Evolutionary conservation across 2,888 invertebrate species (phyloP).

Genomic region (Drosophila infuscata): DNA sequence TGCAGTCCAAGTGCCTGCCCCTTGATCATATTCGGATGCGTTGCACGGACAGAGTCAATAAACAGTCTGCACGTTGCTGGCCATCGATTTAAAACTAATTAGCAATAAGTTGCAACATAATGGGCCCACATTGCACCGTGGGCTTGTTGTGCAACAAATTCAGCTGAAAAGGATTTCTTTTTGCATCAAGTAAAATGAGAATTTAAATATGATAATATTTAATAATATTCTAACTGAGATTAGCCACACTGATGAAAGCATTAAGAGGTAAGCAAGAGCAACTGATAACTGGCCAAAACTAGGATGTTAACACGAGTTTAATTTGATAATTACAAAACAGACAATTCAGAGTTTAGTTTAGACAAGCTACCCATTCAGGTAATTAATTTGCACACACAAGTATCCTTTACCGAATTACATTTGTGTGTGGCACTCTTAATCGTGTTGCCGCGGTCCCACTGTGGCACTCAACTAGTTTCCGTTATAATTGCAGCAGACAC

Average conservation of each 20-base stretch:
- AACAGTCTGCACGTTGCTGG: conserved; percentile 50
- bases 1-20: background rate
- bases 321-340: background rate
- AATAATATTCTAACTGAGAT: background rate
- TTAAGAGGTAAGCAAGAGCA: background rate
- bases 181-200: background rate
- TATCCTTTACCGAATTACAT: background rate
- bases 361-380: background rate
- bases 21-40: background rate
- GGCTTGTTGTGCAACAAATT: background rate
- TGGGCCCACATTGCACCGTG: conserved; percentile 45
- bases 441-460: conserved; percentile 50
- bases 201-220: background rate
- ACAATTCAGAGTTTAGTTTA: background rate
- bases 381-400: conserved; percentile 1
- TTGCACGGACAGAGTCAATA: conserved; percentile 15
- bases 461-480: conserved; percentile 76
- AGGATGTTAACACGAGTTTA: background rate
- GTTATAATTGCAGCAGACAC: conserved; percentile 83
- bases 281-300: background rate
- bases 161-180: background rate
- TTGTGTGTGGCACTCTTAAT: background rate
- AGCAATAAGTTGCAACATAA: conserved; percentile 74
- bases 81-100: conserved; percentile 81
- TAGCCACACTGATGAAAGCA: background rate